Evolutionary conservation across 2,797 vertebrate species (phyloP), one percentile per base, ranked within the genome.

Genomic region (Eleutherodactylus coqui): DNA sequence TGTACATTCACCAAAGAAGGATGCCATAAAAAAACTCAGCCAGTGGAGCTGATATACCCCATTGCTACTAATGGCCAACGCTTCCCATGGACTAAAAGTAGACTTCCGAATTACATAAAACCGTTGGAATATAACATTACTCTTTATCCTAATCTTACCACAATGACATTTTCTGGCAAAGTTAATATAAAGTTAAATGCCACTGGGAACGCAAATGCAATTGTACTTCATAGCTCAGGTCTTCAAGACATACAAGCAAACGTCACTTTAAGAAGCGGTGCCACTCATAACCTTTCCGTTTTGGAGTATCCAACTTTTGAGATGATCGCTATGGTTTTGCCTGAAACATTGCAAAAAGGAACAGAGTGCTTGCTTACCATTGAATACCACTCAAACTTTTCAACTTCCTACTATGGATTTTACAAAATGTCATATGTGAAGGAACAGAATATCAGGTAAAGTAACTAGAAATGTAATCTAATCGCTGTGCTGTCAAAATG

Each of bases 1-100:
- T 99, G 98, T 91, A 97, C 94, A 64, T 99, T 99, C 93, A 97
- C 97, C 89, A 98, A 94, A 95, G 97, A 93, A 82, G 98, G 98
- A 79, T 99, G 98, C 91, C 94, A 78, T 85, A 95, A 95, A 89
- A 90, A 86, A 82, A 96, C 95, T 83, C 92, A 90, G 9, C 92
- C 95, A 29, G 79, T 93, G 29, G 92, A 94, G 90, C 83, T 90
- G 14, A 89, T 96, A 85, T 96, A 95, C 88, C 97, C 97, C 17
- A 0, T 94, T 45, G 93, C 96, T 84, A 94, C 94, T 72, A 96
- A 93, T 19, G 96, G 95, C 2, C 92, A 96, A 89, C 79, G 92
- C 5, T 99, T 99, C 92, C 98, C 98, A 0, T 99, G 98, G 98
- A 91, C 95, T 4, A 91, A 95, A 36, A 64, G 92, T 73, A 95